Conservation (phyloP, 2,113 vertebrate genomes). For the mouse (Mus musculus) region DNA sequence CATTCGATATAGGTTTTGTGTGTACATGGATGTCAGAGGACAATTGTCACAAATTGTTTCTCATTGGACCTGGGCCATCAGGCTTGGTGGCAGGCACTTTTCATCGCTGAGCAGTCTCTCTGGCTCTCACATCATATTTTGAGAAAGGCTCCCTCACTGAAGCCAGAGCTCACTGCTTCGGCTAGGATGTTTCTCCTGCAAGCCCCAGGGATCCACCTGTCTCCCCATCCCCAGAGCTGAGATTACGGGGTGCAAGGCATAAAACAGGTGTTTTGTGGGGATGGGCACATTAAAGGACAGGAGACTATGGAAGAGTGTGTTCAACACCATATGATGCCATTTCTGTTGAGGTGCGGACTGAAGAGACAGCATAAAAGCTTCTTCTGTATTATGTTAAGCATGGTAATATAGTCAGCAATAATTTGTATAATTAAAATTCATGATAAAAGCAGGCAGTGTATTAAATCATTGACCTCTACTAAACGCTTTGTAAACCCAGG, state of each 20-base stretch:
- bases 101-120: too few relatives aligned
- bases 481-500: not conserved
- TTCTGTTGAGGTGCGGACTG: not conserved
- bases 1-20: too few relatives aligned
- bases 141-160: not conserved
- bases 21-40: not conserved
- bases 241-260: too few relatives aligned
- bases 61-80: not conserved
- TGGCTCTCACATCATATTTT: too few relatives aligned
- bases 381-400: not conserved
- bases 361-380: rapidly evolving
- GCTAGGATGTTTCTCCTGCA: too few relatives aligned
- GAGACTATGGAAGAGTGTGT: rapidly evolving
- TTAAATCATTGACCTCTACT: not conserved
- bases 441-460: not conserved
- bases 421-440: slow-evolving; percentile 15
- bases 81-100: not conserved
- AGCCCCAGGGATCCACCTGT: not conserved
- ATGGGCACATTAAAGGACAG: not conserved
- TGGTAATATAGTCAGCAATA: not conserved
- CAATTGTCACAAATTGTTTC: too few relatives aligned
- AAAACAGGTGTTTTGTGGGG: not conserved
- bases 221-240: not conserved
- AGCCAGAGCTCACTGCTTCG: not conserved
- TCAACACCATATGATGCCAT: rapidly evolving